Evolutionary conservation across 2,888 invertebrate genomes (phyloP).

Genomic region (Adineta ricciae): DNA sequence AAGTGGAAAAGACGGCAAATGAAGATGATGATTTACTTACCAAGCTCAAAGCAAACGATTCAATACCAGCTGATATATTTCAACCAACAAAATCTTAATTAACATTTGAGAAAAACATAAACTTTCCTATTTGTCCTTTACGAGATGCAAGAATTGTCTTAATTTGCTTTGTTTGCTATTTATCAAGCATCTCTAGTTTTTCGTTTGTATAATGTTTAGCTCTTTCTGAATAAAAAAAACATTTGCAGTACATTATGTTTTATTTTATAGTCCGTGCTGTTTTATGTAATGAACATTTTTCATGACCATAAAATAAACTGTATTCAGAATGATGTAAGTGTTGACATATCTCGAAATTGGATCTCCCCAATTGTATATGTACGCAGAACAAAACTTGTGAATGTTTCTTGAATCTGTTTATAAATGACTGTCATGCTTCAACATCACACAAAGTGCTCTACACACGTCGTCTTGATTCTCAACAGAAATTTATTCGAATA

Average conservation of each 20-base stretch:
- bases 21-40: neutral
- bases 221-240: neutral
- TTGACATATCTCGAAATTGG: too few relatives aligned
- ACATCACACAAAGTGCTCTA: too few relatives aligned
- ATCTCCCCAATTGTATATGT: too few relatives aligned
- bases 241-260: too few relatives aligned
- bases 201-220: neutral
- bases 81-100: neutral
- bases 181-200: neutral
- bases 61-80: neutral
- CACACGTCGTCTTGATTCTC: neutral
- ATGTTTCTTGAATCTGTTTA: too few relatives aligned
- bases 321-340: too few relatives aligned
- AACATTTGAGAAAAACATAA: too few relatives aligned
- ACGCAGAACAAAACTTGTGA: too few relatives aligned
- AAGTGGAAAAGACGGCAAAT: neutral
- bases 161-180: neutral
- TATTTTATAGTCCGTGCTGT: too few relatives aligned
- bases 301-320: too few relatives aligned
- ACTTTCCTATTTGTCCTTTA: neutral
- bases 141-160: neutral
- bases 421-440: too few relatives aligned
- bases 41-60: neutral
- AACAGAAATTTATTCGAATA: neutral
- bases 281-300: too few relatives aligned